Percentiles rank a stretch among this genome's conserved stretches.
phyloP scores from a whole-genome alignment of 2,888 invertebrate genomes.

The Volucella inanis region DNA sequence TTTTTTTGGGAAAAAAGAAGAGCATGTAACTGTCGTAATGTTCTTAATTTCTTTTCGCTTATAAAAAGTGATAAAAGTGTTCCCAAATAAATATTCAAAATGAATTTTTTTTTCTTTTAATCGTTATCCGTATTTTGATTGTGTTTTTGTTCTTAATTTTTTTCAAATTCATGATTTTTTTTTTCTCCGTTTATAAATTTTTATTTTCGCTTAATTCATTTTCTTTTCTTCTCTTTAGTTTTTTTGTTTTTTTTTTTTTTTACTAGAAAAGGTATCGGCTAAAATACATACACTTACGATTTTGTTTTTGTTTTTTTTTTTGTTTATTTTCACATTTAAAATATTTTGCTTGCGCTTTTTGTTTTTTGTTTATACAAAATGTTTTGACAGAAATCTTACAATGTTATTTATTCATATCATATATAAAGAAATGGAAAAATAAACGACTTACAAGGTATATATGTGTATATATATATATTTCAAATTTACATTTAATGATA shows the following conservation, averaged over 20 bases:
- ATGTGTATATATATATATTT: conserved; percentile 66
- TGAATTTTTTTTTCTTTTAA: conserved; percentile 28
- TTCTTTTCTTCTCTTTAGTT: conserved; percentile 36
- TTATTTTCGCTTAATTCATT: conserved; percentile 19
- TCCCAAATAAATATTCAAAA: conserved; percentile 55
- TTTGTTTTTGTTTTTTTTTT: conserved; percentile 70
- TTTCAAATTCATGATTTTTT: conserved; percentile 1
- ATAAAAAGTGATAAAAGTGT: conserved; percentile 47
- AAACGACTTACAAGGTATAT: conserved; percentile 70
- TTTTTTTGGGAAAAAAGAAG: conserved; percentile 15
- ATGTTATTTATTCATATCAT: conserved; percentile 39
- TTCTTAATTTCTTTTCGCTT: conserved; percentile 19
- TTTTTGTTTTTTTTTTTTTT: conserved; percentile 73
- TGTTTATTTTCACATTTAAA: conserved; percentile 75
- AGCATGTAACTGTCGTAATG: conserved; percentile 4
- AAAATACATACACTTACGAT: conserved; percentile 79
- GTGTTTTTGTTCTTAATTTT: conserved; percentile 52
- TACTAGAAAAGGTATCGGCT: conserved; percentile 78
- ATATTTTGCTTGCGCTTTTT: conserved; percentile 69
- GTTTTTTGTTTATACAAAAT: conserved; percentile 71
- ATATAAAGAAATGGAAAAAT: conserved; percentile 59
- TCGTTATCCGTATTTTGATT: conserved; percentile 27
- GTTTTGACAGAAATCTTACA: conserved; percentile 67
- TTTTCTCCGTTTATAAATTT: conserved; percentile 3
- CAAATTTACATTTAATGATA: conserved; percentile 73